phyloP scores from a whole-genome alignment of 30 jellyfish, hydroid and myxozoan species.

The Calvadosia cruxmelitensis region DNA sequence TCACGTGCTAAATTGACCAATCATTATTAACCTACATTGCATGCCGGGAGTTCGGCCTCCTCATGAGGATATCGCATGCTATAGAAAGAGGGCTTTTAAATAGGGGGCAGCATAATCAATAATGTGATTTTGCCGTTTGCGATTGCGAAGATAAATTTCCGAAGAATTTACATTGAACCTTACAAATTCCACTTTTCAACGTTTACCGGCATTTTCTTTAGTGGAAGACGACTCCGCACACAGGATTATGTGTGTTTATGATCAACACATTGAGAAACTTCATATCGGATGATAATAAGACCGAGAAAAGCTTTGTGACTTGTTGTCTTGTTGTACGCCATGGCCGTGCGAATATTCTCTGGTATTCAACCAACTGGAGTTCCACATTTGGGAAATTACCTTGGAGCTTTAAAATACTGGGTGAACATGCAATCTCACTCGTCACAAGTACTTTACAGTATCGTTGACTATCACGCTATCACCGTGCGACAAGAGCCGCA shows the following conservation, averaged over 20 bases:
- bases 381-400: conserved; percentile 85
- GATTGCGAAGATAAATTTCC: neutral
- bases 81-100: no score
- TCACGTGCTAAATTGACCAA: no score
- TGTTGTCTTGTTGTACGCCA: no score
- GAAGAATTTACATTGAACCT: neutral
- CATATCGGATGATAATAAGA: no score
- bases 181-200: neutral
- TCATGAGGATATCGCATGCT: no score
- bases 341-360: conserved; percentile 42
- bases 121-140: neutral
- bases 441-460: conserved; percentile 37
- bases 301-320: no score
- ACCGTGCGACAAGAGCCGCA: conserved; percentile 44
- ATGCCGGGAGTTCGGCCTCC: no score
- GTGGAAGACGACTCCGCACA: no score
- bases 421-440: conserved; percentile 30
- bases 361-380: conserved; percentile 95
- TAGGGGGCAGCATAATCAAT: neutral
- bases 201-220: no score
- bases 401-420: conserved; percentile 82
- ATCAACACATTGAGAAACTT: no score
- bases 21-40: no score
- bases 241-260: no score
- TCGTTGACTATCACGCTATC: conserved; percentile 67